These are phyloP conservation scores for Pseudomugil gertrudae DNA, from an alignment of 2,797 vertebrate genomes.

Conservation along the genomic window DNA sequence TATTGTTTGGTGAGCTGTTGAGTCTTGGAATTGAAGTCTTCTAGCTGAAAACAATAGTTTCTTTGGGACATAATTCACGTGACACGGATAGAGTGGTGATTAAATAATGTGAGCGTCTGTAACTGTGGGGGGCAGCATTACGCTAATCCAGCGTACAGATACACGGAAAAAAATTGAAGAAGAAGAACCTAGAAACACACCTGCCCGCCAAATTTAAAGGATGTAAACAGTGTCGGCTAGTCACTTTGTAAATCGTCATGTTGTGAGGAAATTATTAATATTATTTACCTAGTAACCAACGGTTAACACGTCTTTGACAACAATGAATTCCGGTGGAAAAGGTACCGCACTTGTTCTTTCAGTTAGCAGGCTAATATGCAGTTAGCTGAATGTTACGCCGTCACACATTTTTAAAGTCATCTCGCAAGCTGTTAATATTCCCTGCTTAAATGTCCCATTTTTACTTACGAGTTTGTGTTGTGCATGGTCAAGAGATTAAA, in stretches of 20 bases:
- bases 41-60: too few species aligned
- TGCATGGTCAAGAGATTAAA: background rate
- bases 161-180: too few species aligned
- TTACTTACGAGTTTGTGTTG: background rate
- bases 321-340: slow-evolving; percentile 61
- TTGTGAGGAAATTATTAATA: background rate
- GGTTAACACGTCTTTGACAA: background rate
- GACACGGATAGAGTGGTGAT: too few species aligned
- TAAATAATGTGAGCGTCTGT: too few species aligned
- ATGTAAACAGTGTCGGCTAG: slow-evolving; percentile 51
- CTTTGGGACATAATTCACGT: too few species aligned
- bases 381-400: background rate
- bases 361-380: background rate
- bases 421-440: background rate
- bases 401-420: background rate
- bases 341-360: slow-evolving; percentile 43
- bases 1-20: too few species aligned
- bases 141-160: background rate
- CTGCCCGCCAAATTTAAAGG: slow-evolving; percentile 72
- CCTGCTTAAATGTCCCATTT: background rate
- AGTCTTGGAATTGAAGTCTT: too few species aligned
- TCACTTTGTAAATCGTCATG: background rate
- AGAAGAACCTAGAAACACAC: background rate
- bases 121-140: background rate
- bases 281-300: background rate